These are phyloP conservation scores for Microcebus murinus DNA, from an alignment of 2,113 vertebrate genomes.

Conservation along the genomic window DNA sequence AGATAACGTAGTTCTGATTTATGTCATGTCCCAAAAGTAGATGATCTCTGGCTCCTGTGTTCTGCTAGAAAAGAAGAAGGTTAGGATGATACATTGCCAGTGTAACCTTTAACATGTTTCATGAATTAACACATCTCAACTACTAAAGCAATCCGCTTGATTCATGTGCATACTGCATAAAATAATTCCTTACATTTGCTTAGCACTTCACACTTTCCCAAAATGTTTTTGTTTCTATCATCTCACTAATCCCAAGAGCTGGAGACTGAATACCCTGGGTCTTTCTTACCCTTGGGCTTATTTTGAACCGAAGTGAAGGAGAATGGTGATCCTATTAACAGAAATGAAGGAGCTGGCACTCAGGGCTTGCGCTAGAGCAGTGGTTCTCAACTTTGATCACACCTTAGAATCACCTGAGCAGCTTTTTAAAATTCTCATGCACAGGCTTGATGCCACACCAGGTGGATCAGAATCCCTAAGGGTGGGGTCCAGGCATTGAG, in stretches of 20 bases:
- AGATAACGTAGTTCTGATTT: conserved; percentile 25
- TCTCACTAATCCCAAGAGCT: conserved; percentile 1
- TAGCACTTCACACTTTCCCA: conserved; percentile 40
- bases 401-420: neutral
- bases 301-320: neutral
- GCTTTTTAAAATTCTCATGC: neutral
- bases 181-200: conserved; percentile 46
- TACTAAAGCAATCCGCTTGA: conserved; percentile 47
- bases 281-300: neutral
- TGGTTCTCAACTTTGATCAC: neutral
- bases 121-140: conserved; percentile 53
- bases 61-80: conserved; percentile 3
- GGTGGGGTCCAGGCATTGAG: neutral
- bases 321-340: neutral
- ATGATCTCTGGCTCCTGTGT: neutral
- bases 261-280: neutral
- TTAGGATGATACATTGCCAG: conserved; percentile 35
- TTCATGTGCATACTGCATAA: conserved; percentile 33
- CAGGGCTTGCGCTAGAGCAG: neutral
- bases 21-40: conserved; percentile 3
- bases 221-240: conserved; percentile 45
- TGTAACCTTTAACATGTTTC: conserved; percentile 51
- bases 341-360: conserved; percentile 18
- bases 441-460: neutral
- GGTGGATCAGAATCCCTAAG: neutral